Evolutionary conservation across 2,888 invertebrate genomes (phyloP).

Genomic region (Cotesia congregata): DNA sequence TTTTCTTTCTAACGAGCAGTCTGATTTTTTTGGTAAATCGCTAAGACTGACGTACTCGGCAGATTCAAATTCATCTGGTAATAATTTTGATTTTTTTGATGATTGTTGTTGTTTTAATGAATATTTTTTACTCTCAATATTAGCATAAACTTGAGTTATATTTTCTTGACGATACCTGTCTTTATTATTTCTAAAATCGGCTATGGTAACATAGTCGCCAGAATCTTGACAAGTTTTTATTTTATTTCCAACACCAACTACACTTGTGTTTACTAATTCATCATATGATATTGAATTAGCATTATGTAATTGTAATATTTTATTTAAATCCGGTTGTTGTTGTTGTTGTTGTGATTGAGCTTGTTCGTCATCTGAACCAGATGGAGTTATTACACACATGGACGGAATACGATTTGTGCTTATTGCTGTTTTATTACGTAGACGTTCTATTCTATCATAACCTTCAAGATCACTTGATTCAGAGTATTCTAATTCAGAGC

Average conservation of each 20-base stretch:
- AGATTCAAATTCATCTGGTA: constrained; percentile 21
- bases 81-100: not conserved
- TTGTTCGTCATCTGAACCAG: constrained; percentile 88
- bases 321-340: constrained; percentile 53
- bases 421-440: constrained; percentile 88
- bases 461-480: constrained; percentile 91
- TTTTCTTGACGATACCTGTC: constrained; percentile 70
- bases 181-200: constrained; percentile 86
- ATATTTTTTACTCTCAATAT: constrained; percentile 69
- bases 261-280: not conserved
- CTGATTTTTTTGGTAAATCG: constrained; percentile 77
- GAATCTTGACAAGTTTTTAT: constrained; percentile 69
- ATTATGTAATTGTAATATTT: not conserved
- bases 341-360: constrained; percentile 38
- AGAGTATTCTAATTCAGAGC: constrained; percentile 86
- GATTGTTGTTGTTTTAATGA: not conserved
- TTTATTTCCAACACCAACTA: constrained; percentile 29
- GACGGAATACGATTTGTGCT: constrained; percentile 91
- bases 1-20: constrained; percentile 73
- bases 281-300: not conserved
- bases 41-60: constrained; percentile 87
- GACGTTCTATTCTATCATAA: constrained; percentile 88
- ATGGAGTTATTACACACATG: constrained; percentile 92
- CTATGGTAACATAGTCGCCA: constrained; percentile 89
- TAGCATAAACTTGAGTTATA: constrained; percentile 72